Evolutionary conservation across 2,113 vertebrate genomes (phyloP).

Genomic region (Tenrec ecaudatus): DNA sequence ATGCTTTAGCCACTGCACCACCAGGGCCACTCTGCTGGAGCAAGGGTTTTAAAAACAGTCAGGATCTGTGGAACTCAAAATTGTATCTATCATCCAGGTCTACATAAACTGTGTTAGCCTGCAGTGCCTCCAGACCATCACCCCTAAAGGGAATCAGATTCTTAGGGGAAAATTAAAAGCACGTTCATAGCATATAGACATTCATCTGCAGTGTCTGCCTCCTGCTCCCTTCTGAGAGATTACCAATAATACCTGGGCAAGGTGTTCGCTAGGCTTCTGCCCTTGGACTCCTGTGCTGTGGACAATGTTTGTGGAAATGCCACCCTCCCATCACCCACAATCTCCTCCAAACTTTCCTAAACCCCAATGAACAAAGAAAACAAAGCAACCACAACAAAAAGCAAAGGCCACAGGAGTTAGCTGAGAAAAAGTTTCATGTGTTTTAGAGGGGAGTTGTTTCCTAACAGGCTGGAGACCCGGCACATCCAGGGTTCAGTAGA

Average conservation of each 20-base stretch:
- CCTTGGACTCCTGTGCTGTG: not conserved
- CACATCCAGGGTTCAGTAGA: not conserved
- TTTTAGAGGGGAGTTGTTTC: not conserved
- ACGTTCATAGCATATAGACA: not conserved
- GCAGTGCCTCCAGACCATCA: not conserved
- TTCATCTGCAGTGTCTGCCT: not conserved
- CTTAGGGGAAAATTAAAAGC: not conserved
- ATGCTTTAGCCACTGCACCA: too few species aligned
- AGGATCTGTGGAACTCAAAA: not conserved
- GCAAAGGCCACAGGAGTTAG: not conserved
- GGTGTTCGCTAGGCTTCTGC: not conserved
- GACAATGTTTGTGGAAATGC: not conserved
- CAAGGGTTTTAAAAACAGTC: not conserved
- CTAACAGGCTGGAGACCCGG: not conserved
- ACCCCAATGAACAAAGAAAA: not conserved
- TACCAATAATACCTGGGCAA: not conserved
- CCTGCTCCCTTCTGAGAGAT: not conserved
- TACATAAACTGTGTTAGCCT: not conserved
- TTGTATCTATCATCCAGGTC: not conserved
- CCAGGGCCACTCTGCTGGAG: too few species aligned
- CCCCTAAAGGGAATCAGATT: not conserved
- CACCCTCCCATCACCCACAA: not conserved
- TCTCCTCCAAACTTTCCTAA: not conserved
- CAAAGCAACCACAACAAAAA: not conserved
- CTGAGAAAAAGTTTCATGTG: not conserved